Percentiles rank a stretch among this genome's conserved stretches.
Evolutionary conservation across 2,888 invertebrate genomes (phyloP).

Genomic region (Habroteleia sp.): DNA sequence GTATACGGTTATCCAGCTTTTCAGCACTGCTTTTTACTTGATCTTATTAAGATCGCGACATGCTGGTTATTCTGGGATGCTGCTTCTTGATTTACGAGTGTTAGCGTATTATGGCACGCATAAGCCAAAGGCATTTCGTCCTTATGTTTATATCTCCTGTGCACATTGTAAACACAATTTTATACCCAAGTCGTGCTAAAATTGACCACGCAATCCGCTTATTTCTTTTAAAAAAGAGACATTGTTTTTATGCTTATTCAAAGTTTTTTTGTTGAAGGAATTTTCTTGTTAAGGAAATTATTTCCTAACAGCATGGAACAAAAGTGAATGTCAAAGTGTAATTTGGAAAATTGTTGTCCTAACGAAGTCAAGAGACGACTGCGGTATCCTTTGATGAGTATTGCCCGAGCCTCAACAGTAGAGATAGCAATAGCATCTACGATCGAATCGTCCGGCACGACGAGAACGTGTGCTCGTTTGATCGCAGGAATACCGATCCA

Average conservation of each 20-base stretch:
- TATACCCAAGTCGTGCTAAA: not conserved
- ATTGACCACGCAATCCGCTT: no score
- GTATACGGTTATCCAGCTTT: slow-evolving; percentile 53
- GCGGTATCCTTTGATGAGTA: slow-evolving; percentile 60
- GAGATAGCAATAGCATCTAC: slow-evolving; percentile 50
- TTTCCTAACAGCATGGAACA: not conserved
- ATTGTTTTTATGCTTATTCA: no score
- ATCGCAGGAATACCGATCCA: slow-evolving; percentile 48
- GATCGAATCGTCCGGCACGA: slow-evolving; percentile 58
- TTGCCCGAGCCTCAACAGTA: slow-evolving; percentile 33
- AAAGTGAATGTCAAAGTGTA: slow-evolving; percentile 3
- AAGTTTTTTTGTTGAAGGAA: no score
- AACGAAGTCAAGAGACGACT: slow-evolving; percentile 30
- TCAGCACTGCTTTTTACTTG: slow-evolving; percentile 35
- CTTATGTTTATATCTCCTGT: slow-evolving; percentile 22
- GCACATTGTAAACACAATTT: slow-evolving; percentile 30
- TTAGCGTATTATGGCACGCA: slow-evolving; percentile 35
- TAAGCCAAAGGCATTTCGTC: slow-evolving; percentile 7
- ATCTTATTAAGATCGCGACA: slow-evolving; percentile 52
- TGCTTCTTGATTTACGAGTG: slow-evolving; percentile 30
- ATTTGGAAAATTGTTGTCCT: slow-evolving; percentile 26
- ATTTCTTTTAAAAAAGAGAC: no score
- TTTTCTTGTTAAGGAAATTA: no score
- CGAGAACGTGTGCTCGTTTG: slow-evolving; percentile 56
- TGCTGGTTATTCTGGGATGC: slow-evolving; percentile 12